Evolutionary conservation across 2,888 invertebrate species (phyloP).

Genomic region (Ecdyonurus torrentis): DNA sequence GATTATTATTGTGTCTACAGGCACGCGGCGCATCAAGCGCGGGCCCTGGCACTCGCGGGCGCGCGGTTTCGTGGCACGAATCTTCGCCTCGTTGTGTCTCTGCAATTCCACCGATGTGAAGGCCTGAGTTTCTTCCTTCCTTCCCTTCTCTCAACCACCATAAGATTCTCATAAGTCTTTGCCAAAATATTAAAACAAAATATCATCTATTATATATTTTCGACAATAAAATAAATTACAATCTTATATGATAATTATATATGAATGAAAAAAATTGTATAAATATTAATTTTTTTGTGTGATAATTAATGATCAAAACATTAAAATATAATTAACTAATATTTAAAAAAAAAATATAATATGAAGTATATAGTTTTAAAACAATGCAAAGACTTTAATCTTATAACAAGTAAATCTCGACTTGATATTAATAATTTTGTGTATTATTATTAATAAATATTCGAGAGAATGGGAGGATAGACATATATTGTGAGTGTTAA

Average conservation of each 20-base stretch:
- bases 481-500: too few species aligned
- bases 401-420: too few species aligned
- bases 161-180: not conserved
- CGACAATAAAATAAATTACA: not conserved
- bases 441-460: too few species aligned
- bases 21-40: not conserved
- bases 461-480: too few species aligned
- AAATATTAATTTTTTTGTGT: too few species aligned
- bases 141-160: not conserved
- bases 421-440: too few species aligned
- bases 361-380: not conserved
- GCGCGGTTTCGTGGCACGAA: not conserved
- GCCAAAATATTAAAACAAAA: not conserved
- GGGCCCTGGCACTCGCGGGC: conserved; percentile 1
- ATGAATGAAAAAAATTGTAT: too few species aligned
- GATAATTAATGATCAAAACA: too few species aligned
- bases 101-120: not conserved
- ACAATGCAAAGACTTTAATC: not conserved
- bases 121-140: not conserved
- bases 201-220: not conserved
- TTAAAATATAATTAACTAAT: not conserved
- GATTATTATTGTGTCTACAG: too few species aligned
- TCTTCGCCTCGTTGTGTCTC: not conserved
- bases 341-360: not conserved
- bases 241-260: too few species aligned